These are phyloP conservation scores for Platysternon megacephalum DNA, from an alignment of 2,113 vertebrate genomes.

Conservation along the genomic window DNA sequence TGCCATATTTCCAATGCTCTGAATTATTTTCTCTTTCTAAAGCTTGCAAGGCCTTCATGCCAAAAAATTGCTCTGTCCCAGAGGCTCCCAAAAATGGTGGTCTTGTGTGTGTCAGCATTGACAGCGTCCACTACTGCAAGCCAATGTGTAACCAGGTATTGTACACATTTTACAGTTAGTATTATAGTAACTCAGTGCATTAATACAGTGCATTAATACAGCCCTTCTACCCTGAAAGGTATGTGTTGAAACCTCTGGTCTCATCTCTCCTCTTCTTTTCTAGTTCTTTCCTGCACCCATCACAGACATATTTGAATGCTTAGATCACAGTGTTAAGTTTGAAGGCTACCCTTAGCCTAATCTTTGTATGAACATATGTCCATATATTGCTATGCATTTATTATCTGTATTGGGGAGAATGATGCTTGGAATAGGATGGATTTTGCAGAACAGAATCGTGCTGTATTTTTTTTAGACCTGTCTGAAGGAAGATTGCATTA, in stretches of 20 bases:
- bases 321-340: neutral
- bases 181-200: rapidly evolving
- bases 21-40: neutral
- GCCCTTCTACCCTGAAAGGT: neutral
- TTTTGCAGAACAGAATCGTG: neutral
- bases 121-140: constrained; percentile 79
- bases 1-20: neutral
- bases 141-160: constrained; percentile 83
- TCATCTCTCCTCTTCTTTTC: neutral
- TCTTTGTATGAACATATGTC: neutral
- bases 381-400: neutral
- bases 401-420: neutral
- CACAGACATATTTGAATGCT: neutral
- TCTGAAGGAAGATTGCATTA: neutral
- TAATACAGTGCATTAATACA: neutral
- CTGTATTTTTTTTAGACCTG: neutral
- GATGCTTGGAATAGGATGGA: neutral
- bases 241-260: neutral
- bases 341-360: neutral
- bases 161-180: neutral
- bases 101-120: constrained; percentile 71
- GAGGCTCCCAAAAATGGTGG: constrained; percentile 73
- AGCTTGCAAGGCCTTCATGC: constrained; percentile 61
- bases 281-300: neutral
- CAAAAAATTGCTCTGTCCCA: constrained; percentile 33